Conservation (phyloP, 2,113 vertebrate species). For the Chaetorhynchus papuensis region DNA sequence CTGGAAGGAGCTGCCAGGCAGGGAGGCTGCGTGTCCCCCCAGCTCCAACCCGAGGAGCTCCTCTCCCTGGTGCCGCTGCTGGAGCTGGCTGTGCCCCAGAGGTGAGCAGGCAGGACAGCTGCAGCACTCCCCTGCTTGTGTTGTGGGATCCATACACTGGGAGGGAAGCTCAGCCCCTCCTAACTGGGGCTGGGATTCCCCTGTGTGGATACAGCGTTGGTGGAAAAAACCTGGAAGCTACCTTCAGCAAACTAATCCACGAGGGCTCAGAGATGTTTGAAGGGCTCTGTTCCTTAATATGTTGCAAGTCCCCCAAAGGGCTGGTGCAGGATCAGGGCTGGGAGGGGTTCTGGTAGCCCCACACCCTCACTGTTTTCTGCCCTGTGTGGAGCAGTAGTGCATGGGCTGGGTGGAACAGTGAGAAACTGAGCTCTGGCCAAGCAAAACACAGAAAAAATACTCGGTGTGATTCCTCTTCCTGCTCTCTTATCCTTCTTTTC, state of each 20-base stretch:
- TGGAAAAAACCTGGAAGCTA: neutral
- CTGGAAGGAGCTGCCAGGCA: neutral
- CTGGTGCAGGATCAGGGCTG: neutral
- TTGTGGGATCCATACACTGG: neutral
- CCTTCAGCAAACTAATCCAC: neutral
- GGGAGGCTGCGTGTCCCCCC: accelerated
- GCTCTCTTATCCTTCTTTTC: neutral
- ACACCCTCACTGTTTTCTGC: neutral
- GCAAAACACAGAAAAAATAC: neutral
- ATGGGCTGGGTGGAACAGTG: neutral
- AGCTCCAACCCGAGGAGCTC: neutral
- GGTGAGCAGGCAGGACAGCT: neutral
- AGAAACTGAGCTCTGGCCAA: neutral
- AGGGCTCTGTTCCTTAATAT: neutral
- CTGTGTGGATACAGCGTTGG: neutral
- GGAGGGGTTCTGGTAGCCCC: neutral
- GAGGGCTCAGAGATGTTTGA: neutral
- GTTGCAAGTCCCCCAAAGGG: neutral
- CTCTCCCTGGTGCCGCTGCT: neutral
- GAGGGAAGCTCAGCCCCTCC: neutral
- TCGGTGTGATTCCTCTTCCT: neutral
- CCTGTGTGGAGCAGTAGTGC: neutral
- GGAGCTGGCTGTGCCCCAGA: neutral
- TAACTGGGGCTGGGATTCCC: neutral
- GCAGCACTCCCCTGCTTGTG: neutral